A percentile compares a stretch with the other conserved stretches of the same genome.
Evolutionary conservation across 2,113 vertebrate genomes (phyloP).

Genomic region (Sinocyclocheilus rhinocerous): DNA sequence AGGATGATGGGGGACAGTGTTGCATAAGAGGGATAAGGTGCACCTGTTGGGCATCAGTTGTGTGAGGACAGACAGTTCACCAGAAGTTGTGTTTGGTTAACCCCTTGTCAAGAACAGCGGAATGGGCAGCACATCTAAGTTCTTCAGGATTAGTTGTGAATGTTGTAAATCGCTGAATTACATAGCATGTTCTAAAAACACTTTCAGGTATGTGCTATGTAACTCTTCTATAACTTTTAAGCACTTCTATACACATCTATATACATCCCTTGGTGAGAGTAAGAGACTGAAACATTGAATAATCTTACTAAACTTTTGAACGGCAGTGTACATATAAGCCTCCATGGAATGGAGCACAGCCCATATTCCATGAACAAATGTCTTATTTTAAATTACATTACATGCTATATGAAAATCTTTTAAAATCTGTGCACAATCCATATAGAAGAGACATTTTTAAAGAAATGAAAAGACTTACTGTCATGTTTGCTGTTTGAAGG

Average conservation of each 20-base stretch:
- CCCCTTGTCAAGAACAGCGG: neutral
- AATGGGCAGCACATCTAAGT: neutral
- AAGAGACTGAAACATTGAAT: neutral
- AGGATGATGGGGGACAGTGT: neutral
- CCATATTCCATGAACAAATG: no score
- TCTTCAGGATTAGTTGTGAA: neutral
- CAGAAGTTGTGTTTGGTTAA: neutral
- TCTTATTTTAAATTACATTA: neutral
- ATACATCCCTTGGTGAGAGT: neutral
- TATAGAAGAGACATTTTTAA: neutral
- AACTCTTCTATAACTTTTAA: neutral
- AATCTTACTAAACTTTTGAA: neutral
- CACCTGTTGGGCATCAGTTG: conserved; percentile 43
- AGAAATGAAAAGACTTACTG: conserved; percentile 40
- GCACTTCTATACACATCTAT: no score
- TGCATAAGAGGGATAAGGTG: conserved; percentile 22
- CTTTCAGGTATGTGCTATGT: neutral
- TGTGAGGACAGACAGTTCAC: neutral
- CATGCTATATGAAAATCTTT: neutral
- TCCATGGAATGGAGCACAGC: no score
- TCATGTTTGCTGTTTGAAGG: conserved; percentile 38
- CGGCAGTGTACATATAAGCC: neutral
- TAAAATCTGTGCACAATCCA: neutral
- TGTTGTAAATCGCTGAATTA: conserved; percentile 16
- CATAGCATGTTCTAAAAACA: neutral